Evolutionary conservation across 53 echinoderm and acorn worm species (phyloP), one percentile per base, ranked within the genome.

Genomic region (Apostichopus leukothele): DNA sequence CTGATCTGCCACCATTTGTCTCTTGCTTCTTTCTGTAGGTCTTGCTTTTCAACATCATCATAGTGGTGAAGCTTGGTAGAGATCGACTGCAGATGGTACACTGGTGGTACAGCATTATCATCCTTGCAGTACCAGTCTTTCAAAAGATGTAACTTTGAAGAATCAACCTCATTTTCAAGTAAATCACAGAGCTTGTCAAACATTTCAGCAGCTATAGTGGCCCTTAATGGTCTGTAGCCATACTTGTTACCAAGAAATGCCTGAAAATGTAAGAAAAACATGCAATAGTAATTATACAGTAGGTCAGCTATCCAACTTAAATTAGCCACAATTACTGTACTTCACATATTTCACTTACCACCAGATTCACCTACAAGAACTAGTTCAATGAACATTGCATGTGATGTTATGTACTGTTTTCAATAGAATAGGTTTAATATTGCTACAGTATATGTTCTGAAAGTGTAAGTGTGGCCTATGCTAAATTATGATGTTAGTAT

Each of bases 191-290:
- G 88, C 59, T 89, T 94, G 16, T 87, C 89, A 76, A 94, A 96
- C 16, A 85, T 79, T 27, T 78, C 89, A 0, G 96, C 93, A 2
- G 86, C 67, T 50, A 96, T 92, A 27, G 60, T 54, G 11, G 96
- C 79, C 5, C 92, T 90, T 50, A 96, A 89, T 4, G 96, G 96
- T 54, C 94, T 90, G 89, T 96, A 96, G 74, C 96, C 96, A 73
- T 96, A 96, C 88, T 96, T 96, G 55, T 96, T 91, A 9, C 96
- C 96, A 18, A 96, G 88, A 73, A 96, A 90, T 63, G 91, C 93
- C 96, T 96, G 20, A 22, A 21, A 39, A 39, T 7, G 52, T 23
- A 51, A 76, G 63, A 63, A 13, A 11, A 63, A 13, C 63, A 63
- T 63, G 16, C 63, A 63, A 39, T 39, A 39, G 39, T 39, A 39